Conservation (phyloP, 2,797 vertebrate species). For the Oryzias sinensis region DNA sequence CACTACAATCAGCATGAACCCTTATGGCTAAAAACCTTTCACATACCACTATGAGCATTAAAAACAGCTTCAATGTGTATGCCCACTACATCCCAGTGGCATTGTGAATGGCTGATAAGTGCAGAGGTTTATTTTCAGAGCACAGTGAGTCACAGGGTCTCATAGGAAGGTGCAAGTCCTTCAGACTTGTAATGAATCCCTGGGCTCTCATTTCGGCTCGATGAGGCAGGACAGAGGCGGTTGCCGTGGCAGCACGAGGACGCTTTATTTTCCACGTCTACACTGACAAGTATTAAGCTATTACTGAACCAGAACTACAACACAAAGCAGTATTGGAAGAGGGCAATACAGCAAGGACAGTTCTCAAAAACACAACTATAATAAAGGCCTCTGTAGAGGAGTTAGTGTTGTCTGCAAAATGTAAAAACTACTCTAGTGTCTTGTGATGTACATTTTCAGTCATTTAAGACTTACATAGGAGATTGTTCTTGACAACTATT, state of each 20-base stretch:
- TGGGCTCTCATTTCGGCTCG: constrained; percentile 26
- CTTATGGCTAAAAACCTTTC: no score
- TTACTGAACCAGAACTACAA: constrained; percentile 1
- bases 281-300: constrained; percentile 10
- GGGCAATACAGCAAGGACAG: constrained; percentile 10
- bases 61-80: no score
- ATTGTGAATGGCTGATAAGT: neutral
- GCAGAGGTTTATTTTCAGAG: constrained; percentile 3
- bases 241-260: constrained; percentile 27
- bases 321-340: constrained; percentile 11
- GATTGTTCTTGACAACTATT: no score
- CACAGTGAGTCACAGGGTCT: constrained; percentile 13
- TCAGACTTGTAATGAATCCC: constrained; percentile 20
- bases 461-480: no score
- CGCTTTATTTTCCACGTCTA: constrained; percentile 21
- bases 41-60: no score
- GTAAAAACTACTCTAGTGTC: no score
- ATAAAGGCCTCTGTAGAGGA: neutral
- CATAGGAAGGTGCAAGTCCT: constrained; percentile 7
- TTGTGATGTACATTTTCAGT: no score
- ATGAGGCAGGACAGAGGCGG: constrained; percentile 12
- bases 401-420: neutral
- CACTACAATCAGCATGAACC: no score
- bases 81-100: neutral
- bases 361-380: neutral